These are phyloP conservation scores for Alaudala cheleensis DNA, from an alignment of 2,113 vertebrate species.

Conservation along the genomic window DNA sequence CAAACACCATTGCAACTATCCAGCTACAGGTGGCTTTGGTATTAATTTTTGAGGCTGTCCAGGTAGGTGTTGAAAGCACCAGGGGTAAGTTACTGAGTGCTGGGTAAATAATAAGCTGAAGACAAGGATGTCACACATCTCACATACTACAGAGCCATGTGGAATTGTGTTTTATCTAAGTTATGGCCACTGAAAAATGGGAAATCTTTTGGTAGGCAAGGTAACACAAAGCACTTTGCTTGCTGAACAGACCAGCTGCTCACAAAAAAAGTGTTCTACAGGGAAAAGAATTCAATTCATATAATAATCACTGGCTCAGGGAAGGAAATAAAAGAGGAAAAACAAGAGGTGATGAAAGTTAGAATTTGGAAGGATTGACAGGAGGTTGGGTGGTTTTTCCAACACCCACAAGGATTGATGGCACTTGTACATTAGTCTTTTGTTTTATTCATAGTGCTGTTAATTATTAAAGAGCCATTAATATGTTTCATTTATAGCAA, in stretches of 20 bases:
- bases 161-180: conserved; percentile 21
- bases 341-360: conserved; percentile 1
- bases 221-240: conserved; percentile 34
- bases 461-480: conserved; percentile 38
- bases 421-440: not conserved
- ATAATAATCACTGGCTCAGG: not conserved
- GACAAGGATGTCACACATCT: not conserved
- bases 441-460: conserved; percentile 34
- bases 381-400: not conserved
- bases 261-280: conserved; percentile 30
- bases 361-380: not conserved
- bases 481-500: conserved; percentile 9
- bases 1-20: not conserved
- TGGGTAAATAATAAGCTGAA: not conserved
- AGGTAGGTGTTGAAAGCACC: not conserved
- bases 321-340: conserved; percentile 1
- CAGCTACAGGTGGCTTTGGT: rapidly evolving
- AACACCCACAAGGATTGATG: not conserved
- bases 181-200: conserved; percentile 32
- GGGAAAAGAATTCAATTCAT: conserved; percentile 57
- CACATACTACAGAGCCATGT: not conserved
- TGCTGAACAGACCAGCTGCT: conserved; percentile 26
- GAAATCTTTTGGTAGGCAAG: conserved; percentile 40
- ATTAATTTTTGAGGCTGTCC: not conserved
- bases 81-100: not conserved